Percentiles rank a stretch among this genome's conserved stretches.
These are phyloP conservation scores for Rattus norvegicus DNA, from an alignment of 2,113 vertebrate species.

Conservation along the genomic window GRCr8 NC_086036.1:48702501-48703000, in stretches of 20 bases:
- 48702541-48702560: background rate
- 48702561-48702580: background rate
- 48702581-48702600: background rate
- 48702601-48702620: background rate
- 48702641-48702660: constrained; percentile 24
- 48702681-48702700: background rate
- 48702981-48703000: background rate
- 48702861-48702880: background rate
- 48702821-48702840: background rate
- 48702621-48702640: background rate
- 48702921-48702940: background rate
- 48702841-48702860: background rate
- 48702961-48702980: background rate
- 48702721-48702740: background rate
- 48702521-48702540: background rate
- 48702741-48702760: background rate
- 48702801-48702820: background rate
- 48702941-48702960: constrained; percentile 40
- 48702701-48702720: background rate
- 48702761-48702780: background rate
- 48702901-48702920: constrained; percentile 3
- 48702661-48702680: background rate
- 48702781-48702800: background rate
- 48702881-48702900: background rate
- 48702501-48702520: constrained; percentile 18